These are phyloP conservation scores for Hydropsyche tenuis DNA, from an alignment of 1,140 invertebrate genomes.

Conservation along the genomic window DNA sequence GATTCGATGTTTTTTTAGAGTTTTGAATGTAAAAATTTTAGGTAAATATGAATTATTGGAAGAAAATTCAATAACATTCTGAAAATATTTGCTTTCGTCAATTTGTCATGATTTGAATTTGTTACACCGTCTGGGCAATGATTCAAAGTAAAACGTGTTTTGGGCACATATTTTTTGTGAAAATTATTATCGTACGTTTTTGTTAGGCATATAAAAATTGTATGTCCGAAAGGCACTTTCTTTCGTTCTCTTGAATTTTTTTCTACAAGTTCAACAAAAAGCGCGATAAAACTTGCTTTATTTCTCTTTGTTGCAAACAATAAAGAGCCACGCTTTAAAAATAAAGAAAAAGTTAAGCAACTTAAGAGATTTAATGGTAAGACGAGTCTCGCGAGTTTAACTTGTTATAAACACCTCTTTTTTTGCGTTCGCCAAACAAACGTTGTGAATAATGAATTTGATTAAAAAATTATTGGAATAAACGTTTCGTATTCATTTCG, in stretches of 20 bases:
- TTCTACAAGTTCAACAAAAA: conserved; percentile 23
- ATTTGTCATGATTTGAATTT: too few species aligned
- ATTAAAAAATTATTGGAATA: too few species aligned
- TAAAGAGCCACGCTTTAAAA: conserved; percentile 29
- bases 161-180: conserved; percentile 25
- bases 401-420: conserved; percentile 35
- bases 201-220: conserved; percentile 2
- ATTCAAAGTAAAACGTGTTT: conserved; percentile 23
- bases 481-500: too few species aligned
- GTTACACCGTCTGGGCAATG: not conserved
- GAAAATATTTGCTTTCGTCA: too few species aligned
- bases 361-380: conserved; percentile 38
- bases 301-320: conserved; percentile 36
- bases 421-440: not conserved
- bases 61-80: too few species aligned
- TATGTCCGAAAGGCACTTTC: conserved; percentile 10
- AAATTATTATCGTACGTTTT: conserved; percentile 16
- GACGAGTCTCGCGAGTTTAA: conserved; percentile 31
- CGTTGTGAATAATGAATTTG: too few species aligned
- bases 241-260: conserved; percentile 19
- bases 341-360: conserved; percentile 41
- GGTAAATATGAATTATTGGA: too few species aligned
- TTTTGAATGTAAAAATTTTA: too few species aligned
- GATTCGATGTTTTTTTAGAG: too few species aligned
- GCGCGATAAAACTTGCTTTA: conserved; percentile 41